Base-by-base conservation (phyloP, 2,113 vertebrate species). In the Alouatta palliata region DNA sequence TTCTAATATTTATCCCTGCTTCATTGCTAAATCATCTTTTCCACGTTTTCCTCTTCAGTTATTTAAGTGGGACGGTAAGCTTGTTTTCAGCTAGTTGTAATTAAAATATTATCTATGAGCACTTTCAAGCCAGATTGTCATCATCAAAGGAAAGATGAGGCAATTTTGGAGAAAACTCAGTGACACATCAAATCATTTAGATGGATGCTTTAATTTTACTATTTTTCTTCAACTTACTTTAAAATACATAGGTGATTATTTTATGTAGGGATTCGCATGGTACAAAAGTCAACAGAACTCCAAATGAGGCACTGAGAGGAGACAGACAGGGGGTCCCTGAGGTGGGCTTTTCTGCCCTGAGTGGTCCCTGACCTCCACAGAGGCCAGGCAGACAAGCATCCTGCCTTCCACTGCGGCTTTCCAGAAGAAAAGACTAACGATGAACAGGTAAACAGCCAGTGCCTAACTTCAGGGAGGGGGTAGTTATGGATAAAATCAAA, bases 71-170 rank as follows among this genome's bases (percentile, higher is more conserved):
- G 52, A n/a, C 1, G 4, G 21, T 35, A 66, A 79, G 35, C 66
- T 94, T 94, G 75, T 86, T 95, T 97, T 93, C 89, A 93, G 58
- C 12, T 49, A 64, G 20, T 86, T 92, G 88, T 94, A 96, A 97
- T 96, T 97, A 96, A 97, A 93, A 54, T 77, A 89, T 56, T 97
- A 81, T 89, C 91, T 88, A 52, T 43, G 45, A 97, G 82, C 12
- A 79, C 56, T 96, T 90, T 86, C 17, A 30, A 76, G 58, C 82
- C 70, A 91, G 84, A 89, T 37, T 73, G 7, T 58, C 85, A 90
- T 91, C 92, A 94, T 85, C 71, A 77, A 81, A 80, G 58, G 19
- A n/a, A 92, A 49, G 56, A 90, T 79, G 71, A 82, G n/a, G 52
- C 71, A 75, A 37, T 70, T 87, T 92, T 47, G 14, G 40, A 66